Evolutionary conservation across 2,888 invertebrate species (phyloP), one percentile per base, ranked within the genome.

Genomic region (Trisateles emortualis): DNA sequence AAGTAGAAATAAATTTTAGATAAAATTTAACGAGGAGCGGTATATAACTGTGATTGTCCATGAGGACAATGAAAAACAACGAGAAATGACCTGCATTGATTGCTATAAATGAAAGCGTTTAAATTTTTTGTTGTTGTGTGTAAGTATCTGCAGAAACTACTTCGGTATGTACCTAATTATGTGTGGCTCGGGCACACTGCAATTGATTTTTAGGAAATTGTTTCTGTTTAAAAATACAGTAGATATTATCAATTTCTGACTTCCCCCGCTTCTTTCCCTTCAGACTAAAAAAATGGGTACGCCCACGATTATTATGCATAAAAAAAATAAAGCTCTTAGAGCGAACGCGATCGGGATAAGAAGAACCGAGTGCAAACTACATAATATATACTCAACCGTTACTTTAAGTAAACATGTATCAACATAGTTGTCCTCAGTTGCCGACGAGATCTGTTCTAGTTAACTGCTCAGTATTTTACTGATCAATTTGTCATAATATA

Each of bases 361-460:
- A 36, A 11, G 24, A 11, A 50, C 10, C 8, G 3, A 26, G 9
- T 40, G 33, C 24, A 43, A 30, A 8, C 26, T 16, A 35, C 24
- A 43, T 22, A 8, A 16, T 16, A 35, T 16, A 26, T 44, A 6
- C 1, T 40, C 47, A 54, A 32, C 40, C 47, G 46, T 57, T 43
- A 50, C 49, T 61, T 67, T 74, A 74, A 70, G 68, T 76, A 76
- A 57, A 61, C 54, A 60, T 41, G 65, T 43, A 46, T 48, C 58
- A 47, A 53, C 55, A 39, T 42, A 53, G 40, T 55, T 52, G 51
- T 24, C 45, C 51, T 68, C 68, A 75, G 77, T 74, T 59, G 57
- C 52, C 61, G 39, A 62, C 51, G 44, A 64, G 64, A 54, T 59
- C 55, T 55, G 59, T 56, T 22, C 47, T 33, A 49, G 51, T 49